A percentile compares a stretch with the other conserved stretches of the same genome.
These are phyloP conservation scores for Hesperophylax magnus DNA, from an alignment of 1,140 invertebrate species.

Conservation along the genomic window DNA sequence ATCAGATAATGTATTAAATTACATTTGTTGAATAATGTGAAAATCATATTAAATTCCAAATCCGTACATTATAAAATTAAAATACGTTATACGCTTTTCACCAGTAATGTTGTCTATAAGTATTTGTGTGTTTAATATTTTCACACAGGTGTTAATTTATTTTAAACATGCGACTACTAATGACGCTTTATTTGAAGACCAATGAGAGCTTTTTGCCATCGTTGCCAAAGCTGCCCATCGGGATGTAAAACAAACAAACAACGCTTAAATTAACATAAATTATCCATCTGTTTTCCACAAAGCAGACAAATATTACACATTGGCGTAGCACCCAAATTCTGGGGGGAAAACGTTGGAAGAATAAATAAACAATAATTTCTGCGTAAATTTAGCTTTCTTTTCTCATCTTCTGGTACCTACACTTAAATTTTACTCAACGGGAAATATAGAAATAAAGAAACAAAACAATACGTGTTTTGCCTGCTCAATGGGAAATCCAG, in stretches of 20 bases:
- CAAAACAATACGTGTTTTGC: conserved; percentile 37
- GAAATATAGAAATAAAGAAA: conserved; percentile 40
- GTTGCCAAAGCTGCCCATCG: neutral
- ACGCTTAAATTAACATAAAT: conserved; percentile 9
- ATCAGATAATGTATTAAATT: too few relatives aligned
- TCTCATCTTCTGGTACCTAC: neutral
- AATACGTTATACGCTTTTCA: too few relatives aligned
- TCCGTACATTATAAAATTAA: too few relatives aligned
- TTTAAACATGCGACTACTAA: too few relatives aligned
- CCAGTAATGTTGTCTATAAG: too few relatives aligned
- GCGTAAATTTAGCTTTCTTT: neutral
- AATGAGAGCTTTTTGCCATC: too few relatives aligned
- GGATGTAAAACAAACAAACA: neutral
- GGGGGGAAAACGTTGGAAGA: neutral
- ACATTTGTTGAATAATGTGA: too few relatives aligned
- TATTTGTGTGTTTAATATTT: too few relatives aligned
- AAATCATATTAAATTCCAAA: too few relatives aligned
- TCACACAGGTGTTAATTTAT: too few relatives aligned
- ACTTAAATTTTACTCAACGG: conserved; percentile 33
- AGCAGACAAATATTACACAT: conserved; percentile 10
- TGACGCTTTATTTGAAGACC: too few relatives aligned
- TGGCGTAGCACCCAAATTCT: neutral
- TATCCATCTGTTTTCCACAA: neutral
- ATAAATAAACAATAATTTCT: conserved; percentile 8
- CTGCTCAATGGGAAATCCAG: neutral